Base-by-base conservation (phyloP, 2,113 vertebrate genomes). In the Triplophysa tibetana region DNA sequence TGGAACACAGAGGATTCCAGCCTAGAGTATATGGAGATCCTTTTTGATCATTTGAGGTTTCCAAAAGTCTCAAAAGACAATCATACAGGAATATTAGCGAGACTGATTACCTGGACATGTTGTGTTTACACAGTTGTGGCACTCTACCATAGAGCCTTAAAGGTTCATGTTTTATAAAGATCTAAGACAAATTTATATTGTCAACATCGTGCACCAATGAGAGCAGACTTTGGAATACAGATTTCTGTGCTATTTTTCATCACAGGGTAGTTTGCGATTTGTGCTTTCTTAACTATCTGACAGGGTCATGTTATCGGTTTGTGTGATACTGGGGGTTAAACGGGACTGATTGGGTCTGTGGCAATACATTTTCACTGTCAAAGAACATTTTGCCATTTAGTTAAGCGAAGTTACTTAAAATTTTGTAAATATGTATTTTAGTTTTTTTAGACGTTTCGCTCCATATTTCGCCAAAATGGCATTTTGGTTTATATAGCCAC, bases 261-360 rank as follows among this genome's bases (percentile, higher is more conserved):
- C 17, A 58, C 16, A n/a, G 19, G 19, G 54, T 9, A 60, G 61
- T 61, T 76, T 75, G 43, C 9, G 9, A 45, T 45, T 45, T 45
- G 38, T 61, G 38, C 19, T 75, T 75, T 24, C 38, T 21, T 13
- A 48, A 13, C 21, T 75, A 45, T 61, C 33, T 26, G 21, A 75
- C 72, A 75, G 58, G 72, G 72, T 75, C 19, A 56, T 48, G 72
- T 29, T 75, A 41, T 0, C 10, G 12, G 43, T 54, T 72, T 63
- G 19, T 58, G 54, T 48, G 58, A 73, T 60, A 13, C 21, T 75
- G 58, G 62, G 48, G 62, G 26, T 62, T 75, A 19, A 43, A 75
- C 4, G 13, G 62, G 61, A 65, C 45, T 65, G 74, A 65, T 65
- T 65, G 74, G 74, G 74, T 77, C 62, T 77, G 62, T 77, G 60